Percentiles rank a stretch among this genome's conserved stretches.
phyloP scores from a whole-genome alignment of 2,113 vertebrate genomes.

The Puntigrus tetrazona region DNA sequence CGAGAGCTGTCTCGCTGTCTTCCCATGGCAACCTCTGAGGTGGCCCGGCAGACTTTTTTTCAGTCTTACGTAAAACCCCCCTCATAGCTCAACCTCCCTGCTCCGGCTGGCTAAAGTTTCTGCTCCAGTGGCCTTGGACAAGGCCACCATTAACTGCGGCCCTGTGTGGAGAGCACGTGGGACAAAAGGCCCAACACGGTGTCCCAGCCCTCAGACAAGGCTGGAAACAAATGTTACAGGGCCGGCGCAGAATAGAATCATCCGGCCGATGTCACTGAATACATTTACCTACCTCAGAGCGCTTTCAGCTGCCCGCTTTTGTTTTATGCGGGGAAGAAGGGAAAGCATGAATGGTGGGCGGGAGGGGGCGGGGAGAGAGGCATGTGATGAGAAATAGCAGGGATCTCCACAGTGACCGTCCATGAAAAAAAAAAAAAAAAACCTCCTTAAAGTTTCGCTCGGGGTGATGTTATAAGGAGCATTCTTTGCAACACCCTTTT shows the following conservation, averaged over 20 bases:
- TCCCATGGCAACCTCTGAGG: slow-evolving; percentile 80
- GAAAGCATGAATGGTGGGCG: slow-evolving; percentile 80
- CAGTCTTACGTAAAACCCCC: slow-evolving; percentile 54
- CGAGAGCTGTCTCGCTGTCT: slow-evolving; percentile 66
- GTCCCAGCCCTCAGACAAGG: slow-evolving; percentile 94
- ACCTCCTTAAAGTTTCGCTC: slow-evolving; percentile 52
- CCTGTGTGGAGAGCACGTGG: slow-evolving; percentile 83
- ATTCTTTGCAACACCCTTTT: slow-evolving; percentile 40
- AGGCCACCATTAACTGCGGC: slow-evolving; percentile 96
- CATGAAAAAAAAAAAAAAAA: slow-evolving; percentile 57
- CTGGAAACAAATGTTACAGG: slow-evolving; percentile 95
- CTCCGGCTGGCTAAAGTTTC: slow-evolving; percentile 82
- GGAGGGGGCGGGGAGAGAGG: slow-evolving; percentile 65
- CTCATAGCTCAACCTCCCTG: slow-evolving; percentile 54
- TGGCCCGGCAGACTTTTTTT: slow-evolving; percentile 70
- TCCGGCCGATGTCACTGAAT: slow-evolving; percentile 97
- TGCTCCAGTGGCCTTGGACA: slow-evolving; percentile 89
- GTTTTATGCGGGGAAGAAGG: slow-evolving; percentile 76
- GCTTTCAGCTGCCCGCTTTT: slow-evolving; percentile 82
- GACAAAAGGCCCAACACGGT: slow-evolving; percentile 90
- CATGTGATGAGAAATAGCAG: slow-evolving; percentile 62
- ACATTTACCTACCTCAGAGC: slow-evolving; percentile 98
- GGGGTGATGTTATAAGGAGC: slow-evolving; percentile 50
- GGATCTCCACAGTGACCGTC: slow-evolving; percentile 86
- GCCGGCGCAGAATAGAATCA: slow-evolving; percentile 94